Conservation (phyloP, 2,888 invertebrate genomes). For the Protula sp. region DNA sequence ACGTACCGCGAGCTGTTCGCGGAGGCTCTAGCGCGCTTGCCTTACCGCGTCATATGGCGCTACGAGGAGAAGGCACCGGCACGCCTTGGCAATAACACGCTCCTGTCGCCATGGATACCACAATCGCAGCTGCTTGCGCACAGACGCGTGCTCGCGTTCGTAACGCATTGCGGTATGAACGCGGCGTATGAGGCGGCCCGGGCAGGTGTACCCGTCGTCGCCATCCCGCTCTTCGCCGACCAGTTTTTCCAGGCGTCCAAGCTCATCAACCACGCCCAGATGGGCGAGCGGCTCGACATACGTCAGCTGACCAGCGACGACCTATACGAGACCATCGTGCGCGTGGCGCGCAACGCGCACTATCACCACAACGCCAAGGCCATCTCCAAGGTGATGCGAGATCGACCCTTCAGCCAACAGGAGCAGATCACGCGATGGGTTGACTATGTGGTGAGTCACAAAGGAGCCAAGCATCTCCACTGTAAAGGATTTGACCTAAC, state of each 20-base stretch:
- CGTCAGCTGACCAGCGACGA: slow-evolving; percentile 2
- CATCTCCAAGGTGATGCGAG: slow-evolving; percentile 8
- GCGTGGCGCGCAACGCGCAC: not conserved
- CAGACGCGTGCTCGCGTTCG: slow-evolving; percentile 7
- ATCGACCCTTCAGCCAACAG: slow-evolving; percentile 3
- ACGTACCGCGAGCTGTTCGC: slow-evolving; percentile 13
- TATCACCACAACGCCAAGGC: slow-evolving; percentile 8
- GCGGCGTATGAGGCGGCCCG: slow-evolving; percentile 12
- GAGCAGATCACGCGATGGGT: slow-evolving; percentile 14
- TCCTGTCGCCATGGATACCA: slow-evolving; percentile 10
- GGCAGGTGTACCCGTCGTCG: slow-evolving; percentile 14
- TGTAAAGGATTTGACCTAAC: slow-evolving; percentile 8
- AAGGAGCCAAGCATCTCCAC: slow-evolving; percentile 10
- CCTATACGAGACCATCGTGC: slow-evolving; percentile 6
- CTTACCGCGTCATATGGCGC: slow-evolving; percentile 16
- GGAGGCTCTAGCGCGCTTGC: slow-evolving; percentile 9
- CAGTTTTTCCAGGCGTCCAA: slow-evolving; percentile 16
- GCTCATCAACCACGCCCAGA: slow-evolving; percentile 5
- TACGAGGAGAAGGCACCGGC: slow-evolving; percentile 3
- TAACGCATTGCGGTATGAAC: slow-evolving; percentile 17
- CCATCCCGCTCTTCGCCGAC: slow-evolving; percentile 18
- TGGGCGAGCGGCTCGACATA: slow-evolving; percentile 11
- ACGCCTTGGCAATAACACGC: slow-evolving; percentile 8
- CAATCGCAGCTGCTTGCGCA: slow-evolving; percentile 10
- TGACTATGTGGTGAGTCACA: slow-evolving; percentile 5